These are phyloP conservation scores for Romanogobio albipinnatus DNA, from an alignment of 2,113 vertebrate species.

Conservation along the genomic window DNA sequence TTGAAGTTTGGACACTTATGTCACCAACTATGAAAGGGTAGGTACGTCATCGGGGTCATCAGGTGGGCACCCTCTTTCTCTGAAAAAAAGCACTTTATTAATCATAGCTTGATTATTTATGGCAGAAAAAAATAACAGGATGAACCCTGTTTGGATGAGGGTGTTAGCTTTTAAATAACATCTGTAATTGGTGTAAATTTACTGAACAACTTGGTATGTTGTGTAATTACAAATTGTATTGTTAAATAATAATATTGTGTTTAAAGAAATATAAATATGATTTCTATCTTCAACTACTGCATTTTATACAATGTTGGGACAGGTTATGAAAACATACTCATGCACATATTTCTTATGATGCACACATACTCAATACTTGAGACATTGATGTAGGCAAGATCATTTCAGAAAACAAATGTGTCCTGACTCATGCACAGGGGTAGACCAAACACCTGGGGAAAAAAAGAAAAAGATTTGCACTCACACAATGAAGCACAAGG, in stretches of 20 bases:
- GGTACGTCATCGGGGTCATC: too few species aligned
- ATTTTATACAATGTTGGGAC: not conserved
- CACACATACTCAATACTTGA: not conserved
- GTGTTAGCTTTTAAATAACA: not conserved
- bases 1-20: too few species aligned
- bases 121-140: not conserved
- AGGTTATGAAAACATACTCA: not conserved
- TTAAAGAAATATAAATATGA: not conserved
- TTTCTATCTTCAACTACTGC: not conserved
- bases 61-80: too few species aligned
- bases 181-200: not conserved
- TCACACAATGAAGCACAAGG: constrained; percentile 5
- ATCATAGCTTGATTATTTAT: not conserved
- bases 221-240: too few species aligned
- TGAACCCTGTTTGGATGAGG: not conserved
- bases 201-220: not conserved
- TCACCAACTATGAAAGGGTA: too few species aligned
- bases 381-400: not conserved
- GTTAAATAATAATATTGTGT: too few species aligned
- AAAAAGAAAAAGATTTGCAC: not conserved
- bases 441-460: not conserved
- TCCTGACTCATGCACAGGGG: constrained; percentile 6
- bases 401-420: not conserved
- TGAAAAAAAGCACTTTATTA: not conserved
- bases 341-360: not conserved